These are phyloP conservation scores for Drosophila rufa DNA, from an alignment of 1,140 invertebrate species.

Conservation along the genomic window DNA sequence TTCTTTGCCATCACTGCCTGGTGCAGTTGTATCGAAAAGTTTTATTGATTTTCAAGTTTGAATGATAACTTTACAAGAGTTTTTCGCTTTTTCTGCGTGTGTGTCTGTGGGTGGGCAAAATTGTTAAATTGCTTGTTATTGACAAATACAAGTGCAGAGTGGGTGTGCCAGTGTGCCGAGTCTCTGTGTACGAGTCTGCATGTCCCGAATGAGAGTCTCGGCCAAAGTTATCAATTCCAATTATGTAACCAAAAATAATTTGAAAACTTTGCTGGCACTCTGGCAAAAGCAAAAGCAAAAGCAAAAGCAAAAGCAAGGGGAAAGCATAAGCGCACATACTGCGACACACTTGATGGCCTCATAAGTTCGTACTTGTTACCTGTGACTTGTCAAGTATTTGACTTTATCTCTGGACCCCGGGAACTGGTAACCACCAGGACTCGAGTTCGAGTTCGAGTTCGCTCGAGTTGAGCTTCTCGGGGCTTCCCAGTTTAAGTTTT, in stretches of 20 bases:
- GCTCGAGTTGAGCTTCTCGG: slow-evolving; percentile 29
- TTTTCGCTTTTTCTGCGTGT: slow-evolving; percentile 49
- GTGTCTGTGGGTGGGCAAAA: slow-evolving; percentile 58
- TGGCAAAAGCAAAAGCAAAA: slow-evolving; percentile 54
- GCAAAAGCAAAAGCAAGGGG: slow-evolving; percentile 38
- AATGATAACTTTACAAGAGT: slow-evolving; percentile 82
- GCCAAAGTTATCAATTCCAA: slow-evolving; percentile 83
- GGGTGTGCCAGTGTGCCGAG: background rate
- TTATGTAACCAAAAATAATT: slow-evolving; percentile 84
- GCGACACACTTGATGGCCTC: slow-evolving; percentile 64
- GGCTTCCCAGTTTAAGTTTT: slow-evolving; percentile 57
- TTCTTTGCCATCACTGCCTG: slow-evolving; percentile 1
- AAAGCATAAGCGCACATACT: background rate
- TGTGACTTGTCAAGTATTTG: slow-evolving; percentile 83
- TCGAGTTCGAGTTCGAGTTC: slow-evolving; percentile 36
- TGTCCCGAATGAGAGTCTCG: slow-evolving; percentile 31
- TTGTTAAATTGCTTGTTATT: slow-evolving; percentile 84
- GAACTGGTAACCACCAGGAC: background rate
- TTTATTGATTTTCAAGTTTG: slow-evolving; percentile 84
- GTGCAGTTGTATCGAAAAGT: slow-evolving; percentile 71
- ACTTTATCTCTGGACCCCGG: slow-evolving; percentile 73
- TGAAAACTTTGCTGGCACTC: slow-evolving; percentile 80
- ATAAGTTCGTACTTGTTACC: slow-evolving; percentile 82
- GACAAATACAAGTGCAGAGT: slow-evolving; percentile 71
- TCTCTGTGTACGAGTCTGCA: background rate